phyloP scores from a whole-genome alignment of 2,113 vertebrate species.

The Gavia stellata region DNA sequence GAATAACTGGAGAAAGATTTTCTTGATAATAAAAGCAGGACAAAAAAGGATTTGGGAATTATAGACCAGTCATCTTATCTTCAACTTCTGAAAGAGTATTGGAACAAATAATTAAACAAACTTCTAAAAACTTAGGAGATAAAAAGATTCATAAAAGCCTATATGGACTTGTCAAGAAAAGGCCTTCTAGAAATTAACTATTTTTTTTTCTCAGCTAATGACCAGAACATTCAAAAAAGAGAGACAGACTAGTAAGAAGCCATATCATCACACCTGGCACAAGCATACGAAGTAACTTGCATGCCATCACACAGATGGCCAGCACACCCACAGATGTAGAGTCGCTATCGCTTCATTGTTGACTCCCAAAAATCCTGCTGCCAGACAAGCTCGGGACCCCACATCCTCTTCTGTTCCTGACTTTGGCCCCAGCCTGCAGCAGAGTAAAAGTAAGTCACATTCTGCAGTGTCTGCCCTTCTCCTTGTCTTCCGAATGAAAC shows the following conservation, averaged over 20 bases:
- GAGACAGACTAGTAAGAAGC: not conserved
- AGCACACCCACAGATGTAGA: not conserved
- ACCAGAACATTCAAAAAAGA: not conserved
- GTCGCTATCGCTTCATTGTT: not conserved
- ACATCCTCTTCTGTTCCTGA: not conserved
- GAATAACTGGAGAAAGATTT: not conserved
- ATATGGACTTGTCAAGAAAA: not conserved
- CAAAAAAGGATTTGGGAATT: not conserved
- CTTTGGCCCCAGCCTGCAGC: not conserved
- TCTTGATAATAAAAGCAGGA: not conserved
- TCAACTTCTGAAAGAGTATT: not conserved
- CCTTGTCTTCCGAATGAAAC: not conserved
- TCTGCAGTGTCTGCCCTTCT: not conserved
- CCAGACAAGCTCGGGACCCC: not conserved
- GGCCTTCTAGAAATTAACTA: not conserved
- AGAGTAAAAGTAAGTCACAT: not conserved
- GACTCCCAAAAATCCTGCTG: not conserved
- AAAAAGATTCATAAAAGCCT: not conserved
- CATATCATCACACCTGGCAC: not conserved
- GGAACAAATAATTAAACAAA: not conserved
- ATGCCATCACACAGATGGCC: accelerated
- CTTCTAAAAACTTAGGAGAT: not conserved
- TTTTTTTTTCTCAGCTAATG: not conserved
- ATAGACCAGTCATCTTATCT: not conserved
- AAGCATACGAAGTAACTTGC: not conserved